Base-by-base conservation (phyloP, 2,797 vertebrate genomes). In the Podarcis siculus region DNA sequence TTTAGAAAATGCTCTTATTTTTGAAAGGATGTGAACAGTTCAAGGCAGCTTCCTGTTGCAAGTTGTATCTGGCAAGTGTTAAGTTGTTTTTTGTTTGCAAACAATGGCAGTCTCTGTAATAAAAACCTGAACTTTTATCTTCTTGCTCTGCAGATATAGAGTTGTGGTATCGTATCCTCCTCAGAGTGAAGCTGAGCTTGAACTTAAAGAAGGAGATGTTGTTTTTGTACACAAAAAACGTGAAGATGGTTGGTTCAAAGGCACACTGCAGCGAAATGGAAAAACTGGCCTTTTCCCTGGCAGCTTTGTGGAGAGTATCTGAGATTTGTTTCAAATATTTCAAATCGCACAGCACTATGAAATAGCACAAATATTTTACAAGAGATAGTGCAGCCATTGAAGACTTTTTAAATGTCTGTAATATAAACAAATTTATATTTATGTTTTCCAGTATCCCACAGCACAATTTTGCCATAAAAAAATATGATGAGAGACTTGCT, bases 181-280 rank as follows among this genome's bases (percentile, higher is more conserved):
- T 27, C 99, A 99, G 96, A 99, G 99, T 1, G 99, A 99, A 95
- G 99, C 99, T 0, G 99, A 99, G 96, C 98, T 99, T 95, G 99
- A 99, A 94, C 98, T 99, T 55, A 99, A 99, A 95, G 99, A 99
- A 96, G 99, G 99, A 25, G 99, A 99, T 95, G 97, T 99, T 81
- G 99, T 99, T 94, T 99, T 99, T 72, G 99, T 99, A 49, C 99
- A 99, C 97, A 98, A 98, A 94, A 99, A 99, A 89, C 96, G 98
- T 3, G 99, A 99, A 92, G 99, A 99, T 37, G 99, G 99, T 96
- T 99, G 99, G 99, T 99, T 99, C 96, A 99, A 99, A 97, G 99
- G 99, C 94, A 99, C 99, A 0, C 97, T 99, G 87, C 99, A 99
- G 90, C 97, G 98, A 49, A 99, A 99, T 69, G 99, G 99, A 92